Conservation (phyloP, 2,113 vertebrate species). For the Rhineura floridana region DNA sequence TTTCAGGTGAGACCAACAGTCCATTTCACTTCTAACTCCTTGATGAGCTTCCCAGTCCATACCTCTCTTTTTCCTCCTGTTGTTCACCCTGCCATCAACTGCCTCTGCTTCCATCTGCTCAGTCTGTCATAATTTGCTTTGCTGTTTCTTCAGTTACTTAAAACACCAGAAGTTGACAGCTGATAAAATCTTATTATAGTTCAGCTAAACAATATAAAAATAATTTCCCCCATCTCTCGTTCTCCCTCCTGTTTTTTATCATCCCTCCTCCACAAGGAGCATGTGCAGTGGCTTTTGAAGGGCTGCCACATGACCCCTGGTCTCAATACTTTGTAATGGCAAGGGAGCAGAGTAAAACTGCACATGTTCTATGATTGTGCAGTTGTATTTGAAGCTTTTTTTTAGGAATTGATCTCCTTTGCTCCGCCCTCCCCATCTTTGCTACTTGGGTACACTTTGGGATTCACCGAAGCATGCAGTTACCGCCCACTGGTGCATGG, state of each 20-base stretch:
- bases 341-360: too few relatives aligned
- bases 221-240: background rate
- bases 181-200: too few relatives aligned
- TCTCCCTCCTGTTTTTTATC: background rate
- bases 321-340: background rate
- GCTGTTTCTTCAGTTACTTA: too few relatives aligned
- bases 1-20: too few relatives aligned
- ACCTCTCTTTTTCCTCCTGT: too few relatives aligned
- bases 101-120: background rate
- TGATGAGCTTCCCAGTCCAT: too few relatives aligned
- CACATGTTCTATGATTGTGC: background rate
- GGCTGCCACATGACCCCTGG: background rate
- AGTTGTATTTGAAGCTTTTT: background rate
- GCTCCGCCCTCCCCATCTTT: too few relatives aligned
- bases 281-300: background rate
- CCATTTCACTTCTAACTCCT: too few relatives aligned
- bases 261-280: background rate
- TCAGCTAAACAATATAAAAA: too few relatives aligned
- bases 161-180: too few relatives aligned
- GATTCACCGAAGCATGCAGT: background rate
- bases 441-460: background rate
- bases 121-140: background rate
- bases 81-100: background rate
- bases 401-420: background rate
- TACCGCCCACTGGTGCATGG: too few relatives aligned